Percentiles rank a stretch among this genome's conserved stretches.
Evolutionary conservation across 2,888 invertebrate genomes (phyloP).

Genomic region (Tribolium freemani): DNA sequence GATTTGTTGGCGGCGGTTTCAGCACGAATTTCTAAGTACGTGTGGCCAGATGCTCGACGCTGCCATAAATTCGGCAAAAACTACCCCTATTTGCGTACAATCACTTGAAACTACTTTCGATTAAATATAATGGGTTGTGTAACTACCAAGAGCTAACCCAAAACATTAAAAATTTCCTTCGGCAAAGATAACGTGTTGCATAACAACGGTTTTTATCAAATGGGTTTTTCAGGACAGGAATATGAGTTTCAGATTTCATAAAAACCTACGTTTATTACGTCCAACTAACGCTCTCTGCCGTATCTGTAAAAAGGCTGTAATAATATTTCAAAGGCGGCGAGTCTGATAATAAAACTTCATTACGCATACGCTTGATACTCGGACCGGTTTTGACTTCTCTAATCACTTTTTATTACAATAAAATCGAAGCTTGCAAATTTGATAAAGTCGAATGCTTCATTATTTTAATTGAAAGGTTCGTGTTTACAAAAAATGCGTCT

Average conservation of each 20-base stretch:
- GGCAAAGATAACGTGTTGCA: neutral
- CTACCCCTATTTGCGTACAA: neutral
- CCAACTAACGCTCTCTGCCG: conserved; percentile 2
- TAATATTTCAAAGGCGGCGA: neutral
- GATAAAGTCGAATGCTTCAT: neutral
- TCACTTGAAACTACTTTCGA: neutral
- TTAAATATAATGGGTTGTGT: neutral
- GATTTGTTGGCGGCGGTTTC: conserved; percentile 32
- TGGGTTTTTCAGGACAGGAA: neutral
- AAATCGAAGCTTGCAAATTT: neutral
- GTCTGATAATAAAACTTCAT: conserved; percentile 14
- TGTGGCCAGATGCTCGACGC: conserved; percentile 26
- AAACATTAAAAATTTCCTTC: neutral
- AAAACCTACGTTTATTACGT: conserved; percentile 28
- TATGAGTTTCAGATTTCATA: conserved; percentile 33
- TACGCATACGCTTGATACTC: neutral
- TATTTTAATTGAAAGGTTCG: neutral
- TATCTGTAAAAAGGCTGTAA: conserved; percentile 1
- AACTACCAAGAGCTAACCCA: neutral
- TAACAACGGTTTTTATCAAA: neutral
- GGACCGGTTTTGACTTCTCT: neutral
- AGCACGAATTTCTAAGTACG: conserved; percentile 25
- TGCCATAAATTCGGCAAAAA: neutral
- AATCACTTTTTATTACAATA: neutral
- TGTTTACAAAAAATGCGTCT: conserved; percentile 8